Base-by-base conservation (phyloP, 1,140 invertebrate species). In the Tetramorium alpestre region DNA sequence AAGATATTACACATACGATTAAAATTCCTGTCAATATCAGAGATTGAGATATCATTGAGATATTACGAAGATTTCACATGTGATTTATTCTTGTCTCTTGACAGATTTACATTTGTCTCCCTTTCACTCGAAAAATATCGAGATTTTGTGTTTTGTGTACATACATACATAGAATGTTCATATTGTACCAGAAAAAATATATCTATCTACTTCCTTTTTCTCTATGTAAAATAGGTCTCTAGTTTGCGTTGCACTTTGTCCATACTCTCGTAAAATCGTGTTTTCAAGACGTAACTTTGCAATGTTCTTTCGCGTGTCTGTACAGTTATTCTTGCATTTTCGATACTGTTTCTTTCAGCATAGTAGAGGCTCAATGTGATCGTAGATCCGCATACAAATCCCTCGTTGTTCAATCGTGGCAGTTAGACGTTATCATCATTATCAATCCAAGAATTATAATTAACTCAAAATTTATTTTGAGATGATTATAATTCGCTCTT, bases 161-260 rank as follows among this genome's bases (percentile, higher is more conserved):
- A 47, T 13, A 58, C 16, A 80, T 56, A 67, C 49, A 67, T 47
- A 41, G 28, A 11, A 85, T 77, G 47, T 54, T 60, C 16, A 62
- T 18, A 33, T 41, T 82, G 3, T 88, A 88, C 18, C 69, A 85
- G 67, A 77, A 89, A 89, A 89, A 77, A 88, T 90, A 81, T 90
- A 88, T 90, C 67, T 78, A 86, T 90, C 82, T 90, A 0, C 33
- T 3, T 82, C 11, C 38, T 7, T 86, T 18, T 44, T 51, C 77
- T 51, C 77, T 88, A 82, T 64, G 87, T 88, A 91, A 90, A 91
- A 91, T 90, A 91, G 64, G 72, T 62, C 49, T 88, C 60, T 58
- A 64, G 77, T 62, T 64, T 82, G 58, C 10, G 41, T 76, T 47
- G 44, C n/a, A 38, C 44, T 85, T 87, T 4, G 22, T 78, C 62